Base-by-base conservation (phyloP, 2,797 vertebrate species). In the Pantherophis vulpinus region DNA sequence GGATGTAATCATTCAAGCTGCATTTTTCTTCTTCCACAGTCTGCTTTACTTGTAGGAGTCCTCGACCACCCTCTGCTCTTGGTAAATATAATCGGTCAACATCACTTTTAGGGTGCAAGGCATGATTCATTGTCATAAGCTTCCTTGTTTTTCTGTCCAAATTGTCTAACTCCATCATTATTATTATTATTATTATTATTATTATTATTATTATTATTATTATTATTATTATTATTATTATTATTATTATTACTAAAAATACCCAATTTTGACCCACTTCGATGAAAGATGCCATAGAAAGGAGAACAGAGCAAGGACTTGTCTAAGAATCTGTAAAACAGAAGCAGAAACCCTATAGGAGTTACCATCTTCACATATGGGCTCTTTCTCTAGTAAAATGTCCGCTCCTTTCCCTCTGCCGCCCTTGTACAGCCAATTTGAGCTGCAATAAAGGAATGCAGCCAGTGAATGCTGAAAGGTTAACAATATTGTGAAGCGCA, bases 401-500 rank as follows among this genome's bases (percentile, higher is more conserved):
- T 5, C 11, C 14, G 2, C 12, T 4, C 63, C 91, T 56, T n/a
- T 20, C 29, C 4, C 58, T 47, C 51, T 18, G 37, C 23, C 25
- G n/a, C 51, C 87, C 70, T 58, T 51, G 58, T 47, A 10, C 70
- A 89, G 86, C 89, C 90, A 23, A 58, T 91, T 91, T 86, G 58
- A 58, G 29, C 70, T 8, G 18, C 47, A 89, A 83, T 56, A 91
- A 25, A 37, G 32, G 25, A 42, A 86, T 18, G 32, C 25, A 23
- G 59, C 27, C 58, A 58, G 47, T 9, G 25, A 56, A 55, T 51
- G 27, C 66, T 11, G 86, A 93, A 91, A 89, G 90, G 87, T 93
- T 93, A 93, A 91, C 90, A 89, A 91, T 91, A 93, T 55, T 86
- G 90, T 61, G 74, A 89, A 63, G 47, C 8, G 1, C 70, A 51